These are phyloP conservation scores for Cuniculus paca DNA, from an alignment of 2,797 vertebrate genomes.

Conservation along the genomic window DNA sequence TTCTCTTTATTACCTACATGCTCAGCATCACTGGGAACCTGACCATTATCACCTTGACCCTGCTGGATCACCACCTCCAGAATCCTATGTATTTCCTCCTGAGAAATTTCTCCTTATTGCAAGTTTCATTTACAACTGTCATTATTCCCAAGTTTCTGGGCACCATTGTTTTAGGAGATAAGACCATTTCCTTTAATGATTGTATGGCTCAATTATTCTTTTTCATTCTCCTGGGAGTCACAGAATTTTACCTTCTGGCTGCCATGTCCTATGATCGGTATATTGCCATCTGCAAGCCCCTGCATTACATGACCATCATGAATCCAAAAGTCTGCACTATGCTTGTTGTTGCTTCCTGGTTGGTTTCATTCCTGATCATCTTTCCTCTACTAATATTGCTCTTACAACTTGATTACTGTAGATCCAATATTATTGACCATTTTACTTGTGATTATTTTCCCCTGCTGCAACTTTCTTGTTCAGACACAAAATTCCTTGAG, in stretches of 20 bases:
- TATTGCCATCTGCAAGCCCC: constrained; percentile 72
- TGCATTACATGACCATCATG: constrained; percentile 75
- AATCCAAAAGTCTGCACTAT: constrained; percentile 31
- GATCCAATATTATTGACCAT: constrained; percentile 54
- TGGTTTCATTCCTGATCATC: constrained; percentile 66
- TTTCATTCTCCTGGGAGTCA: constrained; percentile 73
- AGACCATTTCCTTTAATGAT: constrained; percentile 70
- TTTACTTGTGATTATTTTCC: constrained; percentile 75
- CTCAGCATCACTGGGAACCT: constrained; percentile 73
- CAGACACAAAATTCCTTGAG: constrained; percentile 68
- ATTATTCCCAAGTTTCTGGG: background rate
- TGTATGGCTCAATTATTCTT: constrained; percentile 76
- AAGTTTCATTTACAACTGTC: constrained; percentile 42
- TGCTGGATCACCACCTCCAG: constrained; percentile 70
- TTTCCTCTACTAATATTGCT: constrained; percentile 63
- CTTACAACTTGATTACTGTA: constrained; percentile 66
- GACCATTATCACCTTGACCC: constrained; percentile 53
- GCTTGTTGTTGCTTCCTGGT: constrained; percentile 60
- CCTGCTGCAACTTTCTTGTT: constrained; percentile 71
- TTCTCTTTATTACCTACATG: constrained; percentile 69
- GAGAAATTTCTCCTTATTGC: constrained; percentile 76
- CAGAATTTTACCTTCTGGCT: constrained; percentile 80
- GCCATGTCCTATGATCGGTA: constrained; percentile 81
- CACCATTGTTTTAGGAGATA: constrained; percentile 60
- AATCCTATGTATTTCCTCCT: constrained; percentile 80